A percentile compares a stretch with the other conserved stretches of the same genome.
phyloP scores from a whole-genome alignment of 2,888 invertebrate genomes.

The Danaus chrysippus region DNA sequence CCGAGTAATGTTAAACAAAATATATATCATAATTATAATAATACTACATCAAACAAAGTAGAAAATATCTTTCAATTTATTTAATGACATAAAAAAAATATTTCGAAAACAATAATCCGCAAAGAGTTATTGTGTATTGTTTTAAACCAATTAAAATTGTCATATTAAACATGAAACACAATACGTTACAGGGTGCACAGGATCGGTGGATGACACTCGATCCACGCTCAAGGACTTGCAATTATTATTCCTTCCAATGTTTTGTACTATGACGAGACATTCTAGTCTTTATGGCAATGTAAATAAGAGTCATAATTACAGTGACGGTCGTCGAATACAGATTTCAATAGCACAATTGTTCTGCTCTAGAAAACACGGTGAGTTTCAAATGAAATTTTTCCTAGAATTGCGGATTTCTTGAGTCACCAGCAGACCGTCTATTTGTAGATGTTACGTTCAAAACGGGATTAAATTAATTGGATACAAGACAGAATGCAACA shows the following conservation, averaged over 20 bases:
- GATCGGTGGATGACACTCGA: constrained; percentile 21
- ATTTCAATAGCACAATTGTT: constrained; percentile 28
- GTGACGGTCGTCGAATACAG: constrained; percentile 23
- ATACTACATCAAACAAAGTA: background rate
- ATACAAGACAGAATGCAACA: constrained; percentile 5
- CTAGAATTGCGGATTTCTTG: constrained; percentile 16
- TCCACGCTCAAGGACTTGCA: constrained; percentile 6
- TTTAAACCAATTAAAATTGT: constrained; percentile 7
- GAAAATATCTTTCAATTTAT: background rate
- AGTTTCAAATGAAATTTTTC: constrained; percentile 28
- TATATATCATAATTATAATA: background rate
- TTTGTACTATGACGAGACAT: background rate
- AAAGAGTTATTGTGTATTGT: constrained; percentile 7
- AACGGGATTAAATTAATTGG: constrained; percentile 3
- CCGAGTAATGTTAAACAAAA: too few relatives aligned
- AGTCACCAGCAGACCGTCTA: constrained; percentile 8
- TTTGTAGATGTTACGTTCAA: constrained; percentile 6
- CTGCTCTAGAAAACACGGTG: constrained; percentile 26
- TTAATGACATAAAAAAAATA: background rate
- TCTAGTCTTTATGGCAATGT: background rate
- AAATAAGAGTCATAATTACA: background rate
- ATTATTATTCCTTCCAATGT: constrained; percentile 5
- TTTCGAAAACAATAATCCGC: background rate
- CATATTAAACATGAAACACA: constrained; percentile 5
- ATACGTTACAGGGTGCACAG: background rate